A percentile compares a stretch with the other conserved stretches of the same genome.
These are phyloP conservation scores for Eupeodes latifasciatus DNA, from an alignment of 2,888 invertebrate species.

Conservation along the genomic window DNA sequence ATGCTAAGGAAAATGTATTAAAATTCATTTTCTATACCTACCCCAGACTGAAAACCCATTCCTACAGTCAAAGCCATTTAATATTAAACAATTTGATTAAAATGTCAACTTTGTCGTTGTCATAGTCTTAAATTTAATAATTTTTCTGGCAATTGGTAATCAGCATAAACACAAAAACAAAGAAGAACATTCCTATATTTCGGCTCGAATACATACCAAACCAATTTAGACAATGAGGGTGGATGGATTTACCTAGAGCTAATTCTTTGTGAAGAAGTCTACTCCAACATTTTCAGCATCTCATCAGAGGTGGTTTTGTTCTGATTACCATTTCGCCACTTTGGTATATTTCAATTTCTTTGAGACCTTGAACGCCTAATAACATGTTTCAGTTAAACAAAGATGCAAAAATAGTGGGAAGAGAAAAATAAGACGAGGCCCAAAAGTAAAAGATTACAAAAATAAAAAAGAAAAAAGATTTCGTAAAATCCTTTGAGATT, in stretches of 20 bases:
- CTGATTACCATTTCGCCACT: constrained; percentile 1
- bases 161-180: not conserved
- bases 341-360: constrained; percentile 18
- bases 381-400: not conserved
- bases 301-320: not conserved
- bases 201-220: not conserved
- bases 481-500: constrained; percentile 26
- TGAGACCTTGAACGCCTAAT: constrained; percentile 22
- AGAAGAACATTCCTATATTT: not conserved
- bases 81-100: constrained; percentile 73
- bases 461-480: constrained; percentile 9
- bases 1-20: not conserved
- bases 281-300: too few relatives aligned
- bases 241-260: not conserved
- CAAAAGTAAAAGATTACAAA: constrained; percentile 1
- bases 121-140: constrained; percentile 18
- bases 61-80: constrained; percentile 53
- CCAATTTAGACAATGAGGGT: not conserved
- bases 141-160: not conserved
- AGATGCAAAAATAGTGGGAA: not conserved
- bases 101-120: constrained; percentile 32
- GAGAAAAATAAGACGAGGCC: not conserved
- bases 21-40: not conserved
- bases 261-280: too few relatives aligned
- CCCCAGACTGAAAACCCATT: constrained; percentile 32